These are phyloP conservation scores for Leuciscus idus DNA, from an alignment of 2,113 vertebrate species.

Conservation along the genomic window DNA sequence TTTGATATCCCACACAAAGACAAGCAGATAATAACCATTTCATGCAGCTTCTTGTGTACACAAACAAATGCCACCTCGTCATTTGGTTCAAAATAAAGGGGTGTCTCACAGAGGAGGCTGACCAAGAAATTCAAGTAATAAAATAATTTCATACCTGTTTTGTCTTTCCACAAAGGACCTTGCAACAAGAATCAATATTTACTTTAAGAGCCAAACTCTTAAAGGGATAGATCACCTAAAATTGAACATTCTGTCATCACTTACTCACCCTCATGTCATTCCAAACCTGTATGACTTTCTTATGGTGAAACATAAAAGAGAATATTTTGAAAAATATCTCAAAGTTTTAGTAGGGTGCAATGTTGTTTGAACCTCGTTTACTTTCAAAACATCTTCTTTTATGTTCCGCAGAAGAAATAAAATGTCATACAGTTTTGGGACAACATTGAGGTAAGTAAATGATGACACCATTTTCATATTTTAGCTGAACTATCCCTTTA, in stretches of 20 bases:
- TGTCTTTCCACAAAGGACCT: neutral
- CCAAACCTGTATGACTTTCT: neutral
- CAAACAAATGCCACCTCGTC: conserved; percentile 7
- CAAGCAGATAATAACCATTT: neutral
- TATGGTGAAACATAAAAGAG: neutral
- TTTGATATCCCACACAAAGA: conserved; percentile 25
- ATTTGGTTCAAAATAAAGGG: neutral
- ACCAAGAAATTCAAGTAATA: neutral
- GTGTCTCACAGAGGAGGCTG: neutral
- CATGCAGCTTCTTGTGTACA: neutral
- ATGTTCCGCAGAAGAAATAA: conserved; percentile 18
- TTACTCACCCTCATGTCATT: neutral
- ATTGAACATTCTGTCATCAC: neutral
- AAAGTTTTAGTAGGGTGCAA: neutral
- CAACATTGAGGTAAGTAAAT: neutral
- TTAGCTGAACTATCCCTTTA: neutral
- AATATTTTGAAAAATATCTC: neutral
- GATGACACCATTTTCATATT: neutral
- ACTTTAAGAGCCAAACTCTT: conserved; percentile 23
- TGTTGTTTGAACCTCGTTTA: neutral
- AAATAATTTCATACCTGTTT: neutral
- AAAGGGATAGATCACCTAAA: neutral
- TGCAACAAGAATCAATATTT: conserved; percentile 46
- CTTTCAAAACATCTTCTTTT: neutral
- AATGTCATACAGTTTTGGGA: neutral